Evolutionary conservation across 2,113 vertebrate genomes (phyloP).

Genomic region (Atlantisia rogersi): DNA sequence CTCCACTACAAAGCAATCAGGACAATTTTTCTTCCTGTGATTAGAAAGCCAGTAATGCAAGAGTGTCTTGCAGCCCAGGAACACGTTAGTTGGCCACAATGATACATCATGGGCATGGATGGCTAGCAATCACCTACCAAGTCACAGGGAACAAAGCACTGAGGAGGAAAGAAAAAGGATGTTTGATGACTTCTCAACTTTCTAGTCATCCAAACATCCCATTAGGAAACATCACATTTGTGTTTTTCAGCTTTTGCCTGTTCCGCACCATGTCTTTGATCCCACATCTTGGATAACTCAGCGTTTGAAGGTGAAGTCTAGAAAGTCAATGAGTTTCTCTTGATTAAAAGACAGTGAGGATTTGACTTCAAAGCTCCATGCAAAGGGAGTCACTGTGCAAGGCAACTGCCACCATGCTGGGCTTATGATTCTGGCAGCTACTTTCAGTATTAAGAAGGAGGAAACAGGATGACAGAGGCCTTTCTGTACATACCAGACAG

Average conservation of each 20-base stretch:
- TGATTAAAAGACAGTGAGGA: conserved; percentile 41
- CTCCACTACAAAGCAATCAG: not conserved
- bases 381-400: not conserved
- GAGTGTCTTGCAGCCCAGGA: not conserved
- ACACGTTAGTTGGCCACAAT: not conserved
- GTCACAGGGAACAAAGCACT: not conserved
- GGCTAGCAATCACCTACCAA: not conserved
- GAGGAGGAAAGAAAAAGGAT: not conserved
- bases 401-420: not conserved
- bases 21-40: not conserved
- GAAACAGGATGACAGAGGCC: conserved; percentile 17
- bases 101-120: not conserved
- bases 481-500: conserved; percentile 8
- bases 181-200: not conserved
- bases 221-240: not conserved
- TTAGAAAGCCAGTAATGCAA: not conserved
- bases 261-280: not conserved
- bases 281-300: not conserved
- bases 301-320: conserved; percentile 8
- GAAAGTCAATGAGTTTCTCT: conserved; percentile 8
- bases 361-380: not conserved
- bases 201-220: not conserved
- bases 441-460: not conserved
- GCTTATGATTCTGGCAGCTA: not conserved
- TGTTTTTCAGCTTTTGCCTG: not conserved